Evolutionary conservation across 2,888 invertebrate species (phyloP).

Genomic region (Aleiodes leptofemur): DNA sequence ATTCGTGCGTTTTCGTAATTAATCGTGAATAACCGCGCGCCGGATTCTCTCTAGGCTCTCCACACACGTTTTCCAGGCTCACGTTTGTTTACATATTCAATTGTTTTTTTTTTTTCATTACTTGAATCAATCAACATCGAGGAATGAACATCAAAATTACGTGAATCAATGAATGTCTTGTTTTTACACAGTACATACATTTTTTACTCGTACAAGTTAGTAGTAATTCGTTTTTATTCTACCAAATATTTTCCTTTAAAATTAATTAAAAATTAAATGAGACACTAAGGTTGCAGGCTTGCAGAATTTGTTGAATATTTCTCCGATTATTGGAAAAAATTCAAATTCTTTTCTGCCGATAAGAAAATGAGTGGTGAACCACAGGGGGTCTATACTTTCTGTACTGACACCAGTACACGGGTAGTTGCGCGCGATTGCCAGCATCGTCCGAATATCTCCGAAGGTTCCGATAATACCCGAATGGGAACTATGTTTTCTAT

Average conservation of each 20-base stretch:
- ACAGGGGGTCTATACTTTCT: slow-evolving; percentile 35
- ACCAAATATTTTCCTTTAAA: too few relatives aligned
- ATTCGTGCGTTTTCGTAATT: slow-evolving; percentile 61
- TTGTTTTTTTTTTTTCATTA: slow-evolving; percentile 54
- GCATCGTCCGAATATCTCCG: slow-evolving; percentile 64
- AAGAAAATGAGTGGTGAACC: neutral
- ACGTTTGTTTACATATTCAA: slow-evolving; percentile 21
- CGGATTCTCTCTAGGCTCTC: slow-evolving; percentile 40
- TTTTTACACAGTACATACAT: too few relatives aligned
- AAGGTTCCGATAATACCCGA: slow-evolving; percentile 57
- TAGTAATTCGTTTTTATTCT: too few relatives aligned
- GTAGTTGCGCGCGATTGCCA: slow-evolving; percentile 70
- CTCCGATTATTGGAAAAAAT: neutral
- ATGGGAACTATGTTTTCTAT: neutral
- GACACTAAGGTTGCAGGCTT: too few relatives aligned
- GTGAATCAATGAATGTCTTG: too few relatives aligned
- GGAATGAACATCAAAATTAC: too few relatives aligned
- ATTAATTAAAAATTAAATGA: neutral
- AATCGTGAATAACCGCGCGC: slow-evolving; percentile 59
- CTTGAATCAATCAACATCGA: slow-evolving; percentile 53
- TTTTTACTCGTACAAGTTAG: too few relatives aligned
- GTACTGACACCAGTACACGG: slow-evolving; percentile 63
- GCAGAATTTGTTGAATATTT: too few relatives aligned
- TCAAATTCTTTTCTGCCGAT: neutral
- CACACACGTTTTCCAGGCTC: slow-evolving; percentile 1